Evolutionary conservation across 2,797 vertebrate genomes (phyloP).

Genomic region (Siniperca scherzeri): DNA sequence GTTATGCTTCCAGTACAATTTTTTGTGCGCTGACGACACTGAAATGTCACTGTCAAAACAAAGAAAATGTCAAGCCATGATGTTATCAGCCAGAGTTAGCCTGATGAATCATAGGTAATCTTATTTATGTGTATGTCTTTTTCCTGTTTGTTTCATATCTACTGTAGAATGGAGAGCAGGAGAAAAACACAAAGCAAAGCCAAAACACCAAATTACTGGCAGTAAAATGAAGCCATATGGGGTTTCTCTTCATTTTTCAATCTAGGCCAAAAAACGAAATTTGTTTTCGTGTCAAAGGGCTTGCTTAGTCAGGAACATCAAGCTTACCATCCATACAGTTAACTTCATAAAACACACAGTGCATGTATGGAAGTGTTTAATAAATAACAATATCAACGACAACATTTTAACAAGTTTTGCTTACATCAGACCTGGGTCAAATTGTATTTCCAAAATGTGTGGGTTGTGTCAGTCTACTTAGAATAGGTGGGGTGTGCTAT

Average conservation of each 20-base stretch:
- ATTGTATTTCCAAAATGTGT: constrained; percentile 47
- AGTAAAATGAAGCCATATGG: constrained; percentile 56
- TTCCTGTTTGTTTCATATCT: constrained; percentile 28
- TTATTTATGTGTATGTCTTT: constrained; percentile 18
- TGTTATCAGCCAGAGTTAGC: constrained; percentile 34
- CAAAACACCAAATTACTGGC: constrained; percentile 50
- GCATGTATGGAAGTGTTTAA: constrained; percentile 91
- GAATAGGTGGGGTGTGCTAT: constrained; percentile 6
- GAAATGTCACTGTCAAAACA: constrained; percentile 50
- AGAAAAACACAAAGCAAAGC: constrained; percentile 51
- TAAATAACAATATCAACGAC: constrained; percentile 93
- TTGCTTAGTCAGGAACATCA: constrained; percentile 26
- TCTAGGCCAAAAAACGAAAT: neutral
- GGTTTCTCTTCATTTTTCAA: constrained; percentile 31
- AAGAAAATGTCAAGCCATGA: constrained; percentile 36
- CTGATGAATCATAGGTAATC: constrained; percentile 17
- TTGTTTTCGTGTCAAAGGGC: neutral
- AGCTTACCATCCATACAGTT: constrained; percentile 17
- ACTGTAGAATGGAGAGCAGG: constrained; percentile 30
- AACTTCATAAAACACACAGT: constrained; percentile 50
- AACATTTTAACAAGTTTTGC: constrained; percentile 67
- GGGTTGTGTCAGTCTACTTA: constrained; percentile 23
- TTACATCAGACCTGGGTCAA: constrained; percentile 72
- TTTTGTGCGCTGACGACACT: neutral
- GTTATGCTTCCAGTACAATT: constrained; percentile 4